phyloP scores from a whole-genome alignment of 2,888 invertebrate species.

The Pseudococcus jackbeardsleyi region DNA sequence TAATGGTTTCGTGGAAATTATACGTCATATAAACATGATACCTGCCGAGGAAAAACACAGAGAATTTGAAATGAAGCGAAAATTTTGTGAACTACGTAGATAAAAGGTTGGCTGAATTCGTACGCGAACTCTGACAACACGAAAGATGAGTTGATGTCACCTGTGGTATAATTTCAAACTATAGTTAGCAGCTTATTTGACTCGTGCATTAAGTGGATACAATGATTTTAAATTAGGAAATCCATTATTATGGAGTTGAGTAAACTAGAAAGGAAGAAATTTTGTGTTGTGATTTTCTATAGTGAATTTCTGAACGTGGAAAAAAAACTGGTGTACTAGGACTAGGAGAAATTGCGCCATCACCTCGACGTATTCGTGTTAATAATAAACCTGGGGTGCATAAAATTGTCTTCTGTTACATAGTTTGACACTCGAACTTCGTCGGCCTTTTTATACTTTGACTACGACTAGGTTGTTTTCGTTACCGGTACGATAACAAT shows the following conservation, averaged over 20 bases:
- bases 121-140: background rate
- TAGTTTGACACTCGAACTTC: background rate
- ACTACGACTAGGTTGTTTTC: background rate
- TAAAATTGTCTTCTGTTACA: conserved; percentile 8
- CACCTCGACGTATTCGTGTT: background rate
- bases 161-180: background rate
- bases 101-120: no score
- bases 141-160: background rate
- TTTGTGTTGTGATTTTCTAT: background rate
- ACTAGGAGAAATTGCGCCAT: background rate
- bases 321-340: background rate
- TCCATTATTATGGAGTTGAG: background rate
- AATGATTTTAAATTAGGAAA: conserved; percentile 13
- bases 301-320: background rate
- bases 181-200: background rate
- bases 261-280: background rate
- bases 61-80: conserved; percentile 4
- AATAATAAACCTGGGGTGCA: background rate
- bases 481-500: background rate
- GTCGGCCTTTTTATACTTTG: background rate
- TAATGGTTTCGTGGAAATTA: conserved; percentile 17
- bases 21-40: conserved; percentile 1
- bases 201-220: background rate
- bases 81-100: background rate
- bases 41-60: background rate